Percentiles rank a stretch among this genome's conserved stretches.
phyloP scores from a whole-genome alignment of 2,113 vertebrate species.

The Microtus pennsylvanicus region DNA sequence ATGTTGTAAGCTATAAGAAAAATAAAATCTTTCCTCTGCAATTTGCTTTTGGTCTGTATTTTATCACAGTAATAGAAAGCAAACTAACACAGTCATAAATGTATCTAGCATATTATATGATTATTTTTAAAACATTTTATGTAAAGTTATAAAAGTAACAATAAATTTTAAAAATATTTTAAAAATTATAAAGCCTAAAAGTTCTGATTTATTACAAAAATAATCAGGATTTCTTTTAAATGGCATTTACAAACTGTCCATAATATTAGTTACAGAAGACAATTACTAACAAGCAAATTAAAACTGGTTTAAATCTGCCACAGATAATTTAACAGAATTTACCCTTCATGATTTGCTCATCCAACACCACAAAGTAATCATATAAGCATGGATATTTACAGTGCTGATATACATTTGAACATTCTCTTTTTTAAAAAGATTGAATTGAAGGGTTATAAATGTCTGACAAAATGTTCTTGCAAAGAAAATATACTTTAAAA shows the following conservation, averaged over 20 bases:
- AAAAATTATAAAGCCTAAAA: neutral
- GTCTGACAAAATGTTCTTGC: neutral
- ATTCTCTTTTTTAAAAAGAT: neutral
- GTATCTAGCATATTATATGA: neutral
- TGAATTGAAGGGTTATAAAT: constrained; percentile 25
- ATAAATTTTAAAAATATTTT: neutral
- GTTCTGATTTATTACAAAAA: neutral
- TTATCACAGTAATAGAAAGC: neutral
- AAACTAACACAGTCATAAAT: neutral
- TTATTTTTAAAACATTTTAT: neutral
- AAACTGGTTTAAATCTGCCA: neutral
- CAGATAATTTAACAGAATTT: constrained; percentile 10
- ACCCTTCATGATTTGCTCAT: constrained; percentile 42
- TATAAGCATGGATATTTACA: neutral
- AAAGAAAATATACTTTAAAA: constrained; percentile 36
- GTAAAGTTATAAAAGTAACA: neutral
- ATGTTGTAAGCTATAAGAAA: neutral
- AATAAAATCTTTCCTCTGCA: neutral
- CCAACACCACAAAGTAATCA: neutral
- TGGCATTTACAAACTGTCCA: neutral
- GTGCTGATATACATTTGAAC: neutral
- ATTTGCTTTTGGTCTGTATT: neutral
- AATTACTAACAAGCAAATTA: constrained; percentile 36
- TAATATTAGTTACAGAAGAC: neutral
- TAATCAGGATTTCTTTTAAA: constrained; percentile 1